Percentiles rank a stretch among this genome's conserved stretches.
phyloP scores from a whole-genome alignment of 2,113 vertebrate genomes.

The Datnioides undecimradiatus region DNA sequence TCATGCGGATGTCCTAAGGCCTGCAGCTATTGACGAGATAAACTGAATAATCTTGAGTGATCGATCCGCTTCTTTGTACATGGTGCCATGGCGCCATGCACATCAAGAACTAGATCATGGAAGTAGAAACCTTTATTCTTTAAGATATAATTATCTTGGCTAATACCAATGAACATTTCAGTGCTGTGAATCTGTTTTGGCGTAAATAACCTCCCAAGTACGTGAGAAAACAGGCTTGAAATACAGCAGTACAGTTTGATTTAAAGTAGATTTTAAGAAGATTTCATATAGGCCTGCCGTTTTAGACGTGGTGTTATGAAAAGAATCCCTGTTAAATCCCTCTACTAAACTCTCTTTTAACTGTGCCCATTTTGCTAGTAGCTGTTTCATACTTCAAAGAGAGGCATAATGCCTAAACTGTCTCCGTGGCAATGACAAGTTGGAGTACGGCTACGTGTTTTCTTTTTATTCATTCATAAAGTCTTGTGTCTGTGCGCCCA shows the following conservation, averaged over 20 bases:
- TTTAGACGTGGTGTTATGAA: conserved; percentile 9
- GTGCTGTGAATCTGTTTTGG: neutral
- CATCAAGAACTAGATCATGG: no score
- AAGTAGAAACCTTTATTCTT: neutral
- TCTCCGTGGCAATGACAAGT: conserved; percentile 12
- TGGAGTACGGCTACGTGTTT: neutral
- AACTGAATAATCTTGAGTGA: conserved; percentile 16
- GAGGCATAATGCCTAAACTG: conserved; percentile 19
- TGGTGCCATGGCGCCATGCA: neutral
- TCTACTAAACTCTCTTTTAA: conserved; percentile 18
- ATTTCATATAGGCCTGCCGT: neutral
- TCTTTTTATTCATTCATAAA: conserved; percentile 34
- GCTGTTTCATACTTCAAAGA: conserved; percentile 41
- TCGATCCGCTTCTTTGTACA: neutral
- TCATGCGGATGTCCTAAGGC: neutral
- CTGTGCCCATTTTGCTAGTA: conserved; percentile 2
- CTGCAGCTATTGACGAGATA: neutral
- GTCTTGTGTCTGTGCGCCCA: neutral
- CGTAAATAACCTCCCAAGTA: neutral
- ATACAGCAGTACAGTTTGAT: neutral
- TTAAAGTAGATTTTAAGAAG: neutral
- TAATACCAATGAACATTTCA: neutral
- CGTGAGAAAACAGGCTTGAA: neutral
- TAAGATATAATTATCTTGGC: neutral
- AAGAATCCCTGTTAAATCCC: neutral